Percentiles rank a stretch among this genome's conserved stretches.
phyloP scores from a whole-genome alignment of 23 tunicate genomes.

The Trididemnum clinides region DNA sequence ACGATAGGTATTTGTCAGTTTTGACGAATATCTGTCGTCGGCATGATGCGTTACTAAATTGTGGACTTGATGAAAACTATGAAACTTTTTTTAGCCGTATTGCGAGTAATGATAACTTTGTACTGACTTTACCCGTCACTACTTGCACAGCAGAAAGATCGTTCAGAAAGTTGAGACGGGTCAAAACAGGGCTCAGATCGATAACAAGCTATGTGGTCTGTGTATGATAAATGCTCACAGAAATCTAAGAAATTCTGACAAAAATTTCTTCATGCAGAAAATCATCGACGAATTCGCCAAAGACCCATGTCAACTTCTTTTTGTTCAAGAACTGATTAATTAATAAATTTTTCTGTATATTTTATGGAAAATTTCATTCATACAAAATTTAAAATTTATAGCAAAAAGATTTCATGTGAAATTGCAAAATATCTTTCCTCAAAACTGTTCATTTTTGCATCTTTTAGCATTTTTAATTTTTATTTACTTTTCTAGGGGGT shows the following conservation, averaged over 20 bases:
- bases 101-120: not conserved
- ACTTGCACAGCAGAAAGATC: not conserved
- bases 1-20: not conserved
- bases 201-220: not conserved
- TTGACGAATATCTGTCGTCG: not conserved
- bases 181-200: not conserved
- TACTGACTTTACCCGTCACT: not conserved
- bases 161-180: not conserved
- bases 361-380: too few relatives aligned
- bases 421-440: too few relatives aligned
- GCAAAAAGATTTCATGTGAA: too few relatives aligned
- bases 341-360: too few relatives aligned
- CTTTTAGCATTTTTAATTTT: not conserved
- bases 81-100: not conserved
- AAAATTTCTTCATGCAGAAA: not conserved
- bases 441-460: not conserved
- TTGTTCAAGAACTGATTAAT: too few relatives aligned
- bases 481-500: not conserved
- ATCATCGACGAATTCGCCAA: not conserved
- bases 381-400: too few relatives aligned
- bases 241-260: not conserved
- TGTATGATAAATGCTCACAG: not conserved
- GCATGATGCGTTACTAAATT: not conserved
- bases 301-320: not conserved
- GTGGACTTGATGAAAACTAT: not conserved